These are phyloP conservation scores for Periplaneta americana DNA, from an alignment of 1,140 invertebrate species.

Conservation along the genomic window DNA sequence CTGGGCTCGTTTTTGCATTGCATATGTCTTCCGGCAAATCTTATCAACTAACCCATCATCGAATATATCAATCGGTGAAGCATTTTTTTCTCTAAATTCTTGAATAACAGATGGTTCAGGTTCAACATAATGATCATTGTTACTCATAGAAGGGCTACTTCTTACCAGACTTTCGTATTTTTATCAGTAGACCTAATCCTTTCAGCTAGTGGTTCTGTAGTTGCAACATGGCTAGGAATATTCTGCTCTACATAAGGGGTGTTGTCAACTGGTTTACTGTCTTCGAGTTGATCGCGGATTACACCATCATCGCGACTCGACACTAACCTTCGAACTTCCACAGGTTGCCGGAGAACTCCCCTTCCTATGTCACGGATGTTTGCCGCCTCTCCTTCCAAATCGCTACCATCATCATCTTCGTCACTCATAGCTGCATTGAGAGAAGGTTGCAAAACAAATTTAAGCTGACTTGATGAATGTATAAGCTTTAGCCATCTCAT, in stretches of 20 bases:
- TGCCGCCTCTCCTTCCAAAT: not conserved
- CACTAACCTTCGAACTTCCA: not conserved
- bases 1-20: not conserved
- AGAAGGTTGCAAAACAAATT: not conserved
- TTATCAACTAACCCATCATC: not conserved
- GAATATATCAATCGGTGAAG: not conserved
- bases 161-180: not conserved
- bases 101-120: not conserved
- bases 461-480: not conserved
- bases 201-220: not conserved
- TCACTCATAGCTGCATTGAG: not conserved
- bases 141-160: not conserved
- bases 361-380: not conserved
- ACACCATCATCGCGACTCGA: not conserved
- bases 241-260: not conserved
- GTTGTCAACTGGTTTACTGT: not conserved
- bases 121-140: not conserved
- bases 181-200: not conserved
- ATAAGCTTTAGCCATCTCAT: not conserved
- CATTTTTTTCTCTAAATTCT: not conserved
- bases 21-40: not conserved
- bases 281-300: not conserved
- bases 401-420: not conserved
- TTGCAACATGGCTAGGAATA: too few relatives aligned
- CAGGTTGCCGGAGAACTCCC: not conserved